These are phyloP conservation scores for Vanacampus margaritifer DNA, from an alignment of 2,113 vertebrate species.

Conservation along the genomic window DNA sequence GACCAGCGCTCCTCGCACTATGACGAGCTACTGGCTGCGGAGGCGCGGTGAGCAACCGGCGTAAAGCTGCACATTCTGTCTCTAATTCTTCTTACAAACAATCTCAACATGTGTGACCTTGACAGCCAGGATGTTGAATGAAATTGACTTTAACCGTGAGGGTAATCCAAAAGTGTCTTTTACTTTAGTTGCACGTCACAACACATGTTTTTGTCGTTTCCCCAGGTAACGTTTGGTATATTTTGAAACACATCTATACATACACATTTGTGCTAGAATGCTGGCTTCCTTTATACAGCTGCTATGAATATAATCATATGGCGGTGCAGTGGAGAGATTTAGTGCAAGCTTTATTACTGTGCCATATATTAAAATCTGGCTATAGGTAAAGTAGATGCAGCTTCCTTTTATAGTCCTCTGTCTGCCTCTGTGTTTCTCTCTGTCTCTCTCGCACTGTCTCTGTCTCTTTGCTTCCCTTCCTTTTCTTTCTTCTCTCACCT, in stretches of 20 bases:
- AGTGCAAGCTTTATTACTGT: slow-evolving; percentile 60
- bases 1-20: slow-evolving; percentile 96
- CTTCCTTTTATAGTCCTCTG: slow-evolving; percentile 38
- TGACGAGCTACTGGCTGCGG: slow-evolving; percentile 90
- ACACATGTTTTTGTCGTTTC: slow-evolving; percentile 8
- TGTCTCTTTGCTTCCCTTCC: slow-evolving; percentile 10
- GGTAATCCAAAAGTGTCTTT: slow-evolving; percentile 7
- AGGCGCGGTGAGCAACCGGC: slow-evolving; percentile 83
- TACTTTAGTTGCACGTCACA: slow-evolving; percentile 12
- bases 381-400: slow-evolving; percentile 62
- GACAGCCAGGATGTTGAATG: slow-evolving; percentile 22
- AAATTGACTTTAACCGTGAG: slow-evolving; percentile 39
- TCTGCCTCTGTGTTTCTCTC: slow-evolving; percentile 12
- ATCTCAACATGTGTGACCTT: slow-evolving; percentile 32
- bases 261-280: background rate
- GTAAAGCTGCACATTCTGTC: background rate
- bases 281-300: slow-evolving; percentile 46
- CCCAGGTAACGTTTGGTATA: slow-evolving; percentile 2
- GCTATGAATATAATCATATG: slow-evolving; percentile 68
- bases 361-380: slow-evolving; percentile 68
- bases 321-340: slow-evolving; percentile 61
- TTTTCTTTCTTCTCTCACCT: slow-evolving; percentile 16
- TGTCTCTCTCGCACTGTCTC: slow-evolving; percentile 14
- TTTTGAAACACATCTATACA: slow-evolving; percentile 12
- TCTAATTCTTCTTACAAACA: background rate